Base-by-base conservation (phyloP, 1,140 invertebrate species). In the Diprion similis region DNA sequence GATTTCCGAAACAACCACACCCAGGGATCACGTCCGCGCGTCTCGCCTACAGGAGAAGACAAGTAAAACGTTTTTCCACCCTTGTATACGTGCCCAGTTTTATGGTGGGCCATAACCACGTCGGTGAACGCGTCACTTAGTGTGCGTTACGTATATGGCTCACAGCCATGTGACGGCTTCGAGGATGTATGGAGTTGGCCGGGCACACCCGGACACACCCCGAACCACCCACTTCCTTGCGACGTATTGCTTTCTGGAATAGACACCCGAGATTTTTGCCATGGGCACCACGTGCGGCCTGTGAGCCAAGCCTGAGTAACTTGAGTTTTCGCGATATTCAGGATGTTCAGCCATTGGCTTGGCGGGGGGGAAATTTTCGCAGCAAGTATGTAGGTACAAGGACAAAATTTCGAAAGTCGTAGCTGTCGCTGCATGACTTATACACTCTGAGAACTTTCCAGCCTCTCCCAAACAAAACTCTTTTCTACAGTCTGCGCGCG, bases 1-100 rank as follows among this genome's bases (percentile, higher is more conserved):
- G 51, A 59, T 59, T 59, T 59, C n/a, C 51, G 51, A 59, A 17
- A 59, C 51, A 13, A 59, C 51, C 51, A 59, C 51, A 15, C 51
- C 51, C 51, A 59, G 3, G n/a, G 51, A 59, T 37, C 24, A 37
- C 51, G 51, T 17, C 51, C 51, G n/a, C 51, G 51, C 51, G 51
- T 59, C 51, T 59, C 51, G 51, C 51, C 51, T 59, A 13, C 51
- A 3, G 11, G 11, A 59, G 51, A 59, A 59, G 51, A 59, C 51
- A 59, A 59, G 51, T 59, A 59, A 59, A 59, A 59, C 51, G 51
- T 59, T 59, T 59, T 59, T 59, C n/a, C 51, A 59, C 51, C 51
- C 51, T 59, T 59, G 51, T 59, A 59, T 37, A 37, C 24, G 24
- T 6, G 24, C 24, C 24, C 24, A 37, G 24, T 59, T 59, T 59